These are phyloP conservation scores for Melipona beecheii DNA, from an alignment of 2,888 invertebrate genomes.

Conservation along the genomic window DNA sequence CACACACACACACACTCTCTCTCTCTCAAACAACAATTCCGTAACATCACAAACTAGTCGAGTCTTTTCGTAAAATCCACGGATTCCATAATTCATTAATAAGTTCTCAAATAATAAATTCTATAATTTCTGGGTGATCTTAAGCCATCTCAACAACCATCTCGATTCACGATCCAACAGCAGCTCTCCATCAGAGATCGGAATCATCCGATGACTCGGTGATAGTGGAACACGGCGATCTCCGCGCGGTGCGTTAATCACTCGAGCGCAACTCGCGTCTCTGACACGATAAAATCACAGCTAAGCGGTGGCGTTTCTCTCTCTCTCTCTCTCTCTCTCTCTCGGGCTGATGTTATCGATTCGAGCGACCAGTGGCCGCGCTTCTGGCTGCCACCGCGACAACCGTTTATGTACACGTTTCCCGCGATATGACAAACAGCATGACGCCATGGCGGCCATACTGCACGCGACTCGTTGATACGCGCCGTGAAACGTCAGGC, in stretches of 20 bases:
- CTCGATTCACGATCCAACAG: neutral
- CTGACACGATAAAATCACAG: slow-evolving; percentile 42
- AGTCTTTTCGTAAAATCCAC: too few relatives aligned
- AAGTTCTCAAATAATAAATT: neutral
- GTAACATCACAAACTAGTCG: neutral
- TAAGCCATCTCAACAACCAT: neutral
- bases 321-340: neutral
- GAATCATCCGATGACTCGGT: neutral
- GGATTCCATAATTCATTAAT: too few relatives aligned
- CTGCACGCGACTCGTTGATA: slow-evolving; percentile 61
- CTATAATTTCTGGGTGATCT: neutral
- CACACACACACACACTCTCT: neutral
- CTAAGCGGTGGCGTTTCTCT: slow-evolving; percentile 25
- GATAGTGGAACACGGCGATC: neutral
- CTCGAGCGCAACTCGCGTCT: slow-evolving; percentile 2
- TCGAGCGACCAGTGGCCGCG: slow-evolving; percentile 32
- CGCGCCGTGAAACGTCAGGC: slow-evolving; percentile 60
- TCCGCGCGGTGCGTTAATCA: slow-evolving; percentile 23
- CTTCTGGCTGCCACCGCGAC: slow-evolving; percentile 56
- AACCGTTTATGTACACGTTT: slow-evolving; percentile 67
- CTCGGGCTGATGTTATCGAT: slow-evolving; percentile 64
- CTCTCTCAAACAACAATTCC: neutral
- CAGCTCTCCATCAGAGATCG: neutral
- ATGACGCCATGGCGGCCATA: slow-evolving; percentile 59
- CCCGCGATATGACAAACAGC: slow-evolving; percentile 70